These are phyloP conservation scores for Lepidurus apus DNA, from an alignment of 1,140 invertebrate species.

Conservation along the genomic window DNA sequence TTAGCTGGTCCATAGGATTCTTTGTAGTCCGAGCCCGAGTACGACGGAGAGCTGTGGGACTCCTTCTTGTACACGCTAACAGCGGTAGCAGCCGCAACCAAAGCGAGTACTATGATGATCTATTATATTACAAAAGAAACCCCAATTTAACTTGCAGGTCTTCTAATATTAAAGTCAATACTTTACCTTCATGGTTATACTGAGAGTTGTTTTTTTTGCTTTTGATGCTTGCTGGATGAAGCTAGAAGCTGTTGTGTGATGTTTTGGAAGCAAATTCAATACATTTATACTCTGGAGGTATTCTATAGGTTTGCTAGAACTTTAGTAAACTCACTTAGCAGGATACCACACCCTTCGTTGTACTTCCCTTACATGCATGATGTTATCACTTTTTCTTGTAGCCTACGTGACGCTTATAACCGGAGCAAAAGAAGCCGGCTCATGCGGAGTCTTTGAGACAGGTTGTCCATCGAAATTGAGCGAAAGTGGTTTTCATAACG, in stretches of 20 bases:
- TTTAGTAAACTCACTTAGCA: too few relatives aligned
- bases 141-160: neutral
- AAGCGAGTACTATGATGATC: neutral
- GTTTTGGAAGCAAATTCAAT: neutral
- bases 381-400: too few relatives aligned
- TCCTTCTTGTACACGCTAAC: neutral
- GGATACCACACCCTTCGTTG: too few relatives aligned
- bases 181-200: neutral
- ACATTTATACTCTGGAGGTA: neutral
- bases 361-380: too few relatives aligned
- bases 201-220: neutral
- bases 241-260: neutral
- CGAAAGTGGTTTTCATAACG: too few relatives aligned
- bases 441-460: too few relatives aligned
- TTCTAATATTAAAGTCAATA: too few relatives aligned
- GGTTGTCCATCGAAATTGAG: too few relatives aligned
- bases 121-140: neutral
- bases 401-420: too few relatives aligned
- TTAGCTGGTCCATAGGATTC: slow-evolving; percentile 26
- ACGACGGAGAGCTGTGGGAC: neutral
- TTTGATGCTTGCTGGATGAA: neutral
- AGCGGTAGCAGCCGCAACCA: neutral
- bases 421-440: too few relatives aligned
- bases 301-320: too few relatives aligned
- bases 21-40: neutral